Base-by-base conservation (phyloP, 2,888 invertebrate genomes). In the Machimus rusticus region DNA sequence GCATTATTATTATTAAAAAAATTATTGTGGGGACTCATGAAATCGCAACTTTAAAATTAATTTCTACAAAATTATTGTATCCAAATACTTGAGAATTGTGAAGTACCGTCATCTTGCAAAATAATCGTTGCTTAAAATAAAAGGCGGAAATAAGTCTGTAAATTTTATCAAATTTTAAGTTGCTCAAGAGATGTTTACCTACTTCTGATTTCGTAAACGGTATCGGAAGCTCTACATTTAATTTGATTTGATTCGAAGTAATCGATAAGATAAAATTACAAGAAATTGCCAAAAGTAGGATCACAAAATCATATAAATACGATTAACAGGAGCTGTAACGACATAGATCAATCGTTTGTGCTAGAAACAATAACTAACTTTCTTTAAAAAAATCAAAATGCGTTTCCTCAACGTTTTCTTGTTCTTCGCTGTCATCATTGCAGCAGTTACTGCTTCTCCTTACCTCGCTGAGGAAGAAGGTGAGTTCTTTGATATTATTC, bases 401-500 rank as follows among this genome's bases (percentile, higher is more conserved):
- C 85, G 85, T 85, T 85, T 74, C 31, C 16, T 85, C 23, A 46
- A 74, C 28, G 16, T 85, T 74, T 85, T 85, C 74, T 28, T 85
- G 28, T 3, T 74, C 74, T 85, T 85, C 23, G 85, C 46, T 12
- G 74, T 74, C 39, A 1, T 85, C 28, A 74, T 85, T 31, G 85
- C 74, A 16, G 46, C 46, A 5, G 74, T 39, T 28, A n/a, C 14
- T 28, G 74, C 74, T 37, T 46, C 19, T 74, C 85, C 74, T 43
- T 19, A 46, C 55, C 0, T 55, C 9, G 57, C 31, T 12, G 74
- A 74, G 16, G 74, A 85, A 19, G 74, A 85, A 85, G 85, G 74
- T 74, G 74, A n/a, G n/a, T 5, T 74, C 28, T n/a, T 39, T 1
- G 9, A 43, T 14, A 19, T 19, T 55, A 31, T 74, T 9, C 2